These are phyloP conservation scores for Drosophila orosa DNA, from an alignment of 1,140 invertebrate genomes.

Conservation along the genomic window DNA sequence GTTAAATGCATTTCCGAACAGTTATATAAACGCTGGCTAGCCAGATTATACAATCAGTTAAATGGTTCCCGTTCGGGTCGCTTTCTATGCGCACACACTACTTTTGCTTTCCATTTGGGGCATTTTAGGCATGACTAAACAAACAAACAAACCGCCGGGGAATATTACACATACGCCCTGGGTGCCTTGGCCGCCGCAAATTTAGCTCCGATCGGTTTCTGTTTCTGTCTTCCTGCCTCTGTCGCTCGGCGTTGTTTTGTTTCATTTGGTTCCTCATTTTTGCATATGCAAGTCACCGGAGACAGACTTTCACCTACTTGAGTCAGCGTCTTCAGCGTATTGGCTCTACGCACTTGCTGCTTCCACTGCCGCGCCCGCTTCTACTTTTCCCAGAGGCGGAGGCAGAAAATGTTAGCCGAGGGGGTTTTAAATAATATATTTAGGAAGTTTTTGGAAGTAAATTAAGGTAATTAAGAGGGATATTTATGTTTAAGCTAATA, in stretches of 20 bases:
- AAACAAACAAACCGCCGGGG: constrained; percentile 22
- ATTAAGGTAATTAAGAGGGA: no score
- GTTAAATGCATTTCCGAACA: constrained; percentile 52
- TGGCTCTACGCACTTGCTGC: constrained; percentile 71
- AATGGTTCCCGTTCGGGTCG: constrained; percentile 42
- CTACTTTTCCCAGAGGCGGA: constrained; percentile 11
- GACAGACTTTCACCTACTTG: constrained; percentile 79
- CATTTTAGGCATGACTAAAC: constrained; percentile 73
- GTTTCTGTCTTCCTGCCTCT: constrained; percentile 44
- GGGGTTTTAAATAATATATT: not conserved
- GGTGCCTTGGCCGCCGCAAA: not conserved
- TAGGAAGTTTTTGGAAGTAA: not conserved
- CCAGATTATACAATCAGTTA: constrained; percentile 65
- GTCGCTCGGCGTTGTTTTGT: constrained; percentile 22
- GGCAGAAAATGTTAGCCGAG: not conserved
- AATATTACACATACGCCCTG: constrained; percentile 66
- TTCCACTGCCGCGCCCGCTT: constrained; percentile 42
- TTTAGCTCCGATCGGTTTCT: constrained; percentile 31
- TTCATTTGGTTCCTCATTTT: constrained; percentile 46
- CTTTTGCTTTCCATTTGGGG: constrained; percentile 72
- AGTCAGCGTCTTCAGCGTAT: constrained; percentile 47
- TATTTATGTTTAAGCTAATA: not conserved
- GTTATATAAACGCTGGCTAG: constrained; percentile 69
- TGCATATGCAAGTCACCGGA: constrained; percentile 78
- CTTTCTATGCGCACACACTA: constrained; percentile 62